These are phyloP conservation scores for Sceloporus tristichus DNA, from an alignment of 2,113 vertebrate genomes.

Conservation along the genomic window DNA sequence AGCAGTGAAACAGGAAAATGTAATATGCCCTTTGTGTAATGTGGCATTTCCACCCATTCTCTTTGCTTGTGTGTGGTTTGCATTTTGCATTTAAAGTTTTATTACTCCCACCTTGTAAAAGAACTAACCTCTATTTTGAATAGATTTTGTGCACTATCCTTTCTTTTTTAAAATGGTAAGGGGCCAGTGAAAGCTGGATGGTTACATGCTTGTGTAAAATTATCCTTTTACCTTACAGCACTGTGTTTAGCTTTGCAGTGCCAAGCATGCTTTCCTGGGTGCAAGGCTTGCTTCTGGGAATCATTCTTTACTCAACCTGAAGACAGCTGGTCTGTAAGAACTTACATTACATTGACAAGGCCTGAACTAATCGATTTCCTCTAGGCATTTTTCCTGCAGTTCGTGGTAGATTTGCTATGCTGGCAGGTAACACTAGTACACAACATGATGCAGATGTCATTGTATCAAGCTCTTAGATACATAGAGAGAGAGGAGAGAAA, in stretches of 20 bases:
- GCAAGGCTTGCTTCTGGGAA: neutral
- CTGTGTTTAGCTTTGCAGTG: neutral
- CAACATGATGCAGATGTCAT: neutral
- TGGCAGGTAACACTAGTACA: neutral
- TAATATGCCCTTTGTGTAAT: neutral
- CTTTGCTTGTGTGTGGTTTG: neutral
- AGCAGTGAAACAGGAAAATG: neutral
- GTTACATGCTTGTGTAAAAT: neutral
- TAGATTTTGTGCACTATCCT: neutral
- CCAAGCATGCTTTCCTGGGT: neutral
- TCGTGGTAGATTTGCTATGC: neutral
- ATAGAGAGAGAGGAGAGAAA: too few relatives aligned
- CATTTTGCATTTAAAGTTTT: neutral
- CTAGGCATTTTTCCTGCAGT: neutral
- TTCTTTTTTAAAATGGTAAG: neutral
- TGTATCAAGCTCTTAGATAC: too few relatives aligned
- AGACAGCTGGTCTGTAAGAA: neutral
- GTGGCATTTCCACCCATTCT: constrained; percentile 18
- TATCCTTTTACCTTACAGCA: too few relatives aligned
- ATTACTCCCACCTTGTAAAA: neutral
- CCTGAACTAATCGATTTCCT: neutral
- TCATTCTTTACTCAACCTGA: neutral
- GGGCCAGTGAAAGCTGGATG: neutral
- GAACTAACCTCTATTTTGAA: neutral
- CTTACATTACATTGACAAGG: neutral